Base-by-base conservation (phyloP, 2,113 vertebrate species). In the Ibidorhyncha struthersii region DNA sequence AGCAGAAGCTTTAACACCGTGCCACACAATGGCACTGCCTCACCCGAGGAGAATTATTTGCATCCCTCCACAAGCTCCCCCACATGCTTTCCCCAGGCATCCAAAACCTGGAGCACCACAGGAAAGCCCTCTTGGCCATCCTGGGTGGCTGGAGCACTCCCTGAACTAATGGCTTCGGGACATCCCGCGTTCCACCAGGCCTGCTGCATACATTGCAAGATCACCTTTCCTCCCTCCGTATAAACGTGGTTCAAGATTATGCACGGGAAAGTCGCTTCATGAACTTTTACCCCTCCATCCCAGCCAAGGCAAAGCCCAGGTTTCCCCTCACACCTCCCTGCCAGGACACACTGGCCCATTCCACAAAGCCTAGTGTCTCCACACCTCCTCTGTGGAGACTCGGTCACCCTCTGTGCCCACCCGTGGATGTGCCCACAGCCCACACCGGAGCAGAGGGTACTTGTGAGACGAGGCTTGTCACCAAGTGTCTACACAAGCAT, bases 401-500 rank as follows among this genome's bases (percentile, higher is more conserved):
- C 4, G 2, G 32, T 25, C 41, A 53, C 14, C 9, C 34, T 47
- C 49, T 2, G 2, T 7, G 38, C 43, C 52, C 66, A 40, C n/a
- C 7, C 8, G 1, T 0, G 23, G 55, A 25, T n/a, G 2, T 1
- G 4, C 22, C 43, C 3, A 0, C 22, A 66, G 40, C 30, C 21
- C 82, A 59, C 43, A 11, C 6, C 1, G 1, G 19, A 71, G 66
- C 67, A 73, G 53, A 34, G 32, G 29, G 38, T 34, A 61, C 27
- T 10, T 20, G 29, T 1, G 4, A 86, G 73, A 32, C 20, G 8
- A 71, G 30, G 17, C 38, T 62, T 17, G 16, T 67, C 78, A 81
- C 30, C 58, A 50, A 30, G 45, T 5, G 13, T 12, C 88, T 8
- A 34, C 67, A 34, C 52, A 27, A 74, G 36, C 55, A 67, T 3